phyloP scores from a whole-genome alignment of 2,797 vertebrate genomes.

The Poeciliopsis gracilis region DNA sequence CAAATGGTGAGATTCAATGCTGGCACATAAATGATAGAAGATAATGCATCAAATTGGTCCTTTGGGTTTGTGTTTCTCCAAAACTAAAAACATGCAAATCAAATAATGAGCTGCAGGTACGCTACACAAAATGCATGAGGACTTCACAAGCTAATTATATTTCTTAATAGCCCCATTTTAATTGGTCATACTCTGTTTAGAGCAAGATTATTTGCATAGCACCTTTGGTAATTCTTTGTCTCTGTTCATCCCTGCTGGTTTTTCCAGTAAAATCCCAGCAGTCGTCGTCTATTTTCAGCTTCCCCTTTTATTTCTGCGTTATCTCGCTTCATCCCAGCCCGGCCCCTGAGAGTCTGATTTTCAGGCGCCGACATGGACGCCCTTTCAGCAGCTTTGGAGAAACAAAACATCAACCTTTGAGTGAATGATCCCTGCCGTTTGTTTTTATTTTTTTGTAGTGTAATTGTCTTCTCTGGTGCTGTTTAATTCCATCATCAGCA shows the following conservation, averaged over 20 bases:
- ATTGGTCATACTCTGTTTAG: background rate
- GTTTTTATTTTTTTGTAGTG: slow-evolving; percentile 8
- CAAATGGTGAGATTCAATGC: too few species aligned
- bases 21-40: too few species aligned
- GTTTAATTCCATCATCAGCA: slow-evolving; percentile 49
- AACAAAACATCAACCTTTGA: slow-evolving; percentile 16
- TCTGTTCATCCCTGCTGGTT: background rate
- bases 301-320: slow-evolving; percentile 44
- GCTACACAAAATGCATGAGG: background rate
- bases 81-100: too few species aligned
- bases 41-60: too few species aligned
- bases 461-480: slow-evolving; percentile 54
- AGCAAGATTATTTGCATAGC: too few species aligned
- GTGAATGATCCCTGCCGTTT: slow-evolving; percentile 16
- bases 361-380: slow-evolving; percentile 48
- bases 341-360: slow-evolving; percentile 48
- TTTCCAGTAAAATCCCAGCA: background rate
- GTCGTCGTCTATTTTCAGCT: slow-evolving; percentile 44
- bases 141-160: background rate
- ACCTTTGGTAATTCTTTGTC: background rate
- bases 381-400: slow-evolving; percentile 33
- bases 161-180: background rate
- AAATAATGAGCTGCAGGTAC: too few species aligned
- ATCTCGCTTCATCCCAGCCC: slow-evolving; percentile 33
- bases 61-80: too few species aligned